Conservation (phyloP, 2,797 vertebrate genomes). For the Champsocephalus gunnari region DNA sequence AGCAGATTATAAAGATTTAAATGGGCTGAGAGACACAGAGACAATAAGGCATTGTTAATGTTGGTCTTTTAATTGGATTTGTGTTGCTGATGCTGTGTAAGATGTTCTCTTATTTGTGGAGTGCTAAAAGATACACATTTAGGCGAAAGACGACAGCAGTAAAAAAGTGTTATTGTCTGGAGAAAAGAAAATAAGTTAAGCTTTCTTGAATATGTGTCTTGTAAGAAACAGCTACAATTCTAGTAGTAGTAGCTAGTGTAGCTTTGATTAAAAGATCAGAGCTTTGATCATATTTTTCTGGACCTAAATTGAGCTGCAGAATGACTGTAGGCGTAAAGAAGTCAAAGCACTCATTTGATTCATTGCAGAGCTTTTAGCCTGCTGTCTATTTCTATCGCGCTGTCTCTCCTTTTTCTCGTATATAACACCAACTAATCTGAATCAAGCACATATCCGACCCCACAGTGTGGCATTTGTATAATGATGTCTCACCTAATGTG, state of each 20-base stretch:
- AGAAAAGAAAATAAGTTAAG: neutral
- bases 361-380: slow-evolving; percentile 29
- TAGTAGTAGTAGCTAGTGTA: slow-evolving; percentile 5
- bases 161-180: neutral
- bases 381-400: slow-evolving; percentile 10
- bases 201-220: neutral
- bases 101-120: neutral
- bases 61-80: slow-evolving; percentile 27
- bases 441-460: slow-evolving; percentile 62
- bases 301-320: slow-evolving; percentile 30
- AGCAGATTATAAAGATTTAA: no score
- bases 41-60: neutral
- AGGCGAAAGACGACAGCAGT: neutral
- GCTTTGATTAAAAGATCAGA: slow-evolving; percentile 31
- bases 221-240: neutral
- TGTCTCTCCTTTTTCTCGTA: slow-evolving; percentile 14
- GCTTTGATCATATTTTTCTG: slow-evolving; percentile 39
- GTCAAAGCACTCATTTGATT: slow-evolving; percentile 30
- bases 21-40: neutral
- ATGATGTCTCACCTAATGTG: neutral
- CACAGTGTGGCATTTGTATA: slow-evolving; percentile 17
- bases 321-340: neutral
- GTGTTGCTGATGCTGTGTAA: neutral
- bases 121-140: neutral
- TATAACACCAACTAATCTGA: neutral